Percentiles rank a stretch among this genome's conserved stretches.
Conservation (phyloP, 2,797 vertebrate genomes). For the Alosa sapidissima region DNA sequence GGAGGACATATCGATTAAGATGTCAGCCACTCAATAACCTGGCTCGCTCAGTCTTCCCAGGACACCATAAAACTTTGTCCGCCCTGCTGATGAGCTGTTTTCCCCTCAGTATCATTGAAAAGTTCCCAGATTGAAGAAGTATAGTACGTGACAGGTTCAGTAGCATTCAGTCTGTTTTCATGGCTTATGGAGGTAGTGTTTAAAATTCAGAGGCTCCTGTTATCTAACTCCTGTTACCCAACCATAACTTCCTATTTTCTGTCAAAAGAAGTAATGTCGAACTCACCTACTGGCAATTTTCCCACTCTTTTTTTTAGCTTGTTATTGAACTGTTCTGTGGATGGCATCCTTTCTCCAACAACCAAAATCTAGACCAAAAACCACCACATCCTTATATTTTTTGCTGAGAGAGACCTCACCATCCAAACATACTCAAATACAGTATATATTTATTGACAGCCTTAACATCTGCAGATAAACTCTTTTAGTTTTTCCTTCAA, state of each 20-base stretch:
- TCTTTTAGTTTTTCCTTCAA: background rate
- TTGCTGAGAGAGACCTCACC: background rate
- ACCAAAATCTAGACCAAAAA: background rate
- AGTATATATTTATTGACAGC: background rate
- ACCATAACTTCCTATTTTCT: background rate
- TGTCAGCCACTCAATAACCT: conserved; percentile 45
- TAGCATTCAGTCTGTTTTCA: background rate
- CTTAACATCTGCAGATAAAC: background rate
- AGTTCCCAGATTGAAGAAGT: background rate
- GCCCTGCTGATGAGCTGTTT: conserved; percentile 35
- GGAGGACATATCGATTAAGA: conserved; percentile 46
- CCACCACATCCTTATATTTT: background rate
- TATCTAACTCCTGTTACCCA: background rate
- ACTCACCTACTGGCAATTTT: background rate
- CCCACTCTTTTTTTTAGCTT: background rate
- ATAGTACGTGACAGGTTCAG: background rate
- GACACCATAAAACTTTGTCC: conserved; percentile 29
- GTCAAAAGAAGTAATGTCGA: background rate
- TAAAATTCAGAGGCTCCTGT: background rate
- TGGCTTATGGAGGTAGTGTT: background rate
- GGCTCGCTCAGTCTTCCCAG: conserved; percentile 18
- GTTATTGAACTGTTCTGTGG: background rate
- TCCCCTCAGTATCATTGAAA: background rate
- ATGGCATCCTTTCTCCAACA: background rate
- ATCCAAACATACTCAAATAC: background rate